Evolutionary conservation across 2,888 invertebrate genomes (phyloP).

Genomic region (Atrina japonica): DNA sequence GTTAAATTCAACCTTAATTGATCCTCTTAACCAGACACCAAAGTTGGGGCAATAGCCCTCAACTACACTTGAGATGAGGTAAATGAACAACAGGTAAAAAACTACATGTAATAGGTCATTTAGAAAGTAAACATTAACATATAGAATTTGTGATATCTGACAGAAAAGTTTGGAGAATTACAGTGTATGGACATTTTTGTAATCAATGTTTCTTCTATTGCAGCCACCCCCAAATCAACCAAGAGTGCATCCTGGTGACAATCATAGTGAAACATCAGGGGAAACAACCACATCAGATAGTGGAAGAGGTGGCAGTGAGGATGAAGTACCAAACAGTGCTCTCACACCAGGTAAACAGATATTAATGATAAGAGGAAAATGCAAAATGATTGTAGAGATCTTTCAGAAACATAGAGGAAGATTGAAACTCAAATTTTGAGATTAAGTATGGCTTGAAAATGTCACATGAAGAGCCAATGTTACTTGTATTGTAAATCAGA

Average conservation of each 20-base stretch:
- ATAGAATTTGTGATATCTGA: neutral
- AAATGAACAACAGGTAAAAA: no score
- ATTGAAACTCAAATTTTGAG: conserved; percentile 1
- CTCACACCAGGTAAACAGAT: conserved; percentile 34
- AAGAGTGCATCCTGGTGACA: conserved; percentile 55
- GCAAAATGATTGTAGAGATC: no score
- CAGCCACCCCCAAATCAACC: neutral
- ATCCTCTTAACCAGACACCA: no score
- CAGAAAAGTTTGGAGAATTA: neutral
- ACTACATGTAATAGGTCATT: no score
- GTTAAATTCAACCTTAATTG: no score
- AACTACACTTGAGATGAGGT: no score
- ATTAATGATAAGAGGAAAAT: neutral
- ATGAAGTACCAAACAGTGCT: conserved; percentile 53
- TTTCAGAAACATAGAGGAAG: no score
- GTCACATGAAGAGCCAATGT: no score
- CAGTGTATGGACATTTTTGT: neutral
- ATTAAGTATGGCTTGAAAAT: neutral
- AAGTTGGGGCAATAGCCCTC: no score
- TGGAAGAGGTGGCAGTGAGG: conserved; percentile 65
- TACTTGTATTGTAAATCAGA: no score
- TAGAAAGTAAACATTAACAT: no score
- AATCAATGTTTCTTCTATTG: neutral
- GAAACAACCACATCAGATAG: conserved; percentile 66
- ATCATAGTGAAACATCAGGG: conserved; percentile 62